Base-by-base conservation (phyloP, 2,888 invertebrate species). In the Nephrotoma guestfalica region DNA sequence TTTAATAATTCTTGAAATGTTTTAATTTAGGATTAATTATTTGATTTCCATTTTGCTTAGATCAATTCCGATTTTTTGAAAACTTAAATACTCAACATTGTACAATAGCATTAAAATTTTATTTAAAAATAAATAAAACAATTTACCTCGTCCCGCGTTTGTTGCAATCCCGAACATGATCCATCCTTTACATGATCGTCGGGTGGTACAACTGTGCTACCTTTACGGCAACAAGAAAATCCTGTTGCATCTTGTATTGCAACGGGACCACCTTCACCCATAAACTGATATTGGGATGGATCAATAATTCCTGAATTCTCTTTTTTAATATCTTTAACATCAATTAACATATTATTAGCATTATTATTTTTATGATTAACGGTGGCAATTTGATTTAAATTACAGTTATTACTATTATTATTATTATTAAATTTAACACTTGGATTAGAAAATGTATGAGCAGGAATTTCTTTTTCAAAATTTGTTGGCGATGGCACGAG, bases 161-260 rank as follows among this genome's bases (percentile, higher is more conserved):
- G 95, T 90, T 95, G 95, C 87, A 95, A 92, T 6, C 95, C 95
- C 87, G 94, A 93, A 89, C 95, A 96, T 85, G 94, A 94, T 41
- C 95, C 96, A 86, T 95, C 95, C 89, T 95, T 93, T 51, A 95
- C 91, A 89, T 95, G 95, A 90, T 96, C 95, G 1, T 94, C 93
- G 5, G 95, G 95, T 40, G 96, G 95, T 88, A 94, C 94, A 88
- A 94, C 94, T 2, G 94, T 95, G 4, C 95, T 94, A 41, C 95
- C 95, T 90, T 95, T 94, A 47, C 95, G 93, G 90, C 95, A 96
- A 89, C 95, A 95, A 88, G 95, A 94, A 87, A 95, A 95, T 7
- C 95, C 96, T 85, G 93, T 91, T 89, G 93, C 94, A 87, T 93
- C 93, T 88, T 92, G 93, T 86, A 95, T 92, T 86, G 92, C 92